phyloP scores from a whole-genome alignment of 2,113 vertebrate genomes.

The Hippocampus comes region DNA sequence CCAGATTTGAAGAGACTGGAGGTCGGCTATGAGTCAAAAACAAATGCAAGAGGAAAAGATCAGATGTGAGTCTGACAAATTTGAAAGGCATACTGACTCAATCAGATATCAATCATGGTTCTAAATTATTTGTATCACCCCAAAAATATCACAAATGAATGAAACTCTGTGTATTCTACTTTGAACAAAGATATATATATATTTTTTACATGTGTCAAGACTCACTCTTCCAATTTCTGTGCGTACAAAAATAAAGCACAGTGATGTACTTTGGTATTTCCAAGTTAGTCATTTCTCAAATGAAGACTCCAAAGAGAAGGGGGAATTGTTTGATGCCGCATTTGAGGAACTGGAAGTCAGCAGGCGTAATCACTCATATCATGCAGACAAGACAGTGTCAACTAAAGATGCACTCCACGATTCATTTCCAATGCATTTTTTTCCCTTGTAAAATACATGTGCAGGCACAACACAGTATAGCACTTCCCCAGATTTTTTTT shows the following conservation, averaged over 20 bases:
- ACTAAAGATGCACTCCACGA: too few species aligned
- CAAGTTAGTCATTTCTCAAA: not conserved
- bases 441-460: too few species aligned
- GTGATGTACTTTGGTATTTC: not conserved
- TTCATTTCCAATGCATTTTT: too few species aligned
- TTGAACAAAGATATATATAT: not conserved
- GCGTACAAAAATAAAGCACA: too few species aligned
- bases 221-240: not conserved
- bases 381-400: too few species aligned
- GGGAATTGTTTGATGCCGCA: not conserved
- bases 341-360: not conserved
- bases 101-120: conserved; percentile 58
- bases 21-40: conserved; percentile 43
- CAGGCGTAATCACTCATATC: not conserved
- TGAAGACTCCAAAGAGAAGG: not conserved
- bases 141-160: conserved; percentile 14
- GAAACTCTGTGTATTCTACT: conserved; percentile 6
- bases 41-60: conserved; percentile 55
- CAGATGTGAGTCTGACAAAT: conserved; percentile 49
- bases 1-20: conserved; percentile 55
- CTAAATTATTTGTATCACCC: conserved; percentile 8
- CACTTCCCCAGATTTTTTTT: too few species aligned
- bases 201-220: not conserved
- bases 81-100: conserved; percentile 54
- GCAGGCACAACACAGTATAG: too few species aligned